Percentiles rank a stretch among this genome's conserved stretches.
Evolutionary conservation across 2,797 vertebrate species (phyloP).

Genomic region (Ptychobarbus kaznakovi): DNA sequence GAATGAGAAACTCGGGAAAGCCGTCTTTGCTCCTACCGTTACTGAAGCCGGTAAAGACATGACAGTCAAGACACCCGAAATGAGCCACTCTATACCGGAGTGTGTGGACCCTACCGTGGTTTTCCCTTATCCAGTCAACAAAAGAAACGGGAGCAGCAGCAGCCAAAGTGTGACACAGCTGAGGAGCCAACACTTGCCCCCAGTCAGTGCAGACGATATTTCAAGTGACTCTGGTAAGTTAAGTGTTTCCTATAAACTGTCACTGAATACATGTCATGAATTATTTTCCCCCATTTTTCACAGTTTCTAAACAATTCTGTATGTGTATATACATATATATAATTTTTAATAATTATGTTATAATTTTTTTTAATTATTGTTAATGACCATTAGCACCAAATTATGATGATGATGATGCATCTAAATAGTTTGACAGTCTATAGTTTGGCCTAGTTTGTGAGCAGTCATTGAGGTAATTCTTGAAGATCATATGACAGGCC

Average conservation of each 20-base stretch:
- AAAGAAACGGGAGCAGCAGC: constrained; percentile 74
- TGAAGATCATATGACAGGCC: constrained; percentile 75
- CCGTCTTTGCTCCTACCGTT: constrained; percentile 59
- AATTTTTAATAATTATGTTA: background rate
- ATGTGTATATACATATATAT: background rate
- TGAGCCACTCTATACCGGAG: constrained; percentile 82
- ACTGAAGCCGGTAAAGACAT: constrained; percentile 58
- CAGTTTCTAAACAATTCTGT: background rate
- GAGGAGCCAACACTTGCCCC: constrained; percentile 59
- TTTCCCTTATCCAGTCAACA: constrained; percentile 91
- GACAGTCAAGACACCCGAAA: constrained; percentile 67
- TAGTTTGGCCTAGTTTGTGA: constrained; percentile 23
- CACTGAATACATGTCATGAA: background rate
- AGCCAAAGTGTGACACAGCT: constrained; percentile 58
- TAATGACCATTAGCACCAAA: background rate
- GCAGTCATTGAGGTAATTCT: constrained; percentile 63
- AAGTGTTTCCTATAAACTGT: no score
- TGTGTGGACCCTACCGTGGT: constrained; percentile 93
- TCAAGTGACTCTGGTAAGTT: constrained; percentile 90
- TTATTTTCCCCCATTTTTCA: background rate
- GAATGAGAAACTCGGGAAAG: constrained; percentile 85
- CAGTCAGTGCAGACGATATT: constrained; percentile 76
- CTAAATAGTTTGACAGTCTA: constrained; percentile 38
- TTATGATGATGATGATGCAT: background rate
- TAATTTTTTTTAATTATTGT: background rate